phyloP scores from a whole-genome alignment of 30 jellyfish, hydroid and myxozoan species.

The Mastigias papua region DNA sequence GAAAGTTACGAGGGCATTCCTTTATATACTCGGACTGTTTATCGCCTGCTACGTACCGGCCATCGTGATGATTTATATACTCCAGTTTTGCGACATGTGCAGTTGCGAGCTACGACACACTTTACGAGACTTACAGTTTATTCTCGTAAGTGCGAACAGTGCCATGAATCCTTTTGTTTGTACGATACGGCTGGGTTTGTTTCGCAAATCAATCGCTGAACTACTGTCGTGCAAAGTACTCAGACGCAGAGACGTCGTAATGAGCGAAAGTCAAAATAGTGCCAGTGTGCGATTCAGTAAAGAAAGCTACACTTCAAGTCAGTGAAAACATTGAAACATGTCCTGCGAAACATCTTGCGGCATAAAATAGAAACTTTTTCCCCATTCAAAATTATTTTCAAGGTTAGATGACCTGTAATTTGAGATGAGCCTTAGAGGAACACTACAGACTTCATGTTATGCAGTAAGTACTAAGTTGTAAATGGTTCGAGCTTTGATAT shows the following conservation, averaged over 20 bases:
- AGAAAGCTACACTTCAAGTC: background rate
- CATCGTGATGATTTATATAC: conserved; percentile 74
- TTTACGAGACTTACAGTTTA: conserved; percentile 82
- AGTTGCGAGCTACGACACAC: conserved; percentile 76
- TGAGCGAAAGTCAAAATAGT: conserved; percentile 6
- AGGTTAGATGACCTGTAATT: too few species aligned
- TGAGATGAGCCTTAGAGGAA: too few species aligned
- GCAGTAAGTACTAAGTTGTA: too few species aligned
- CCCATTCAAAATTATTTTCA: too few species aligned
- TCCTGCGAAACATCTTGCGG: background rate
- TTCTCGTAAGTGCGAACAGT: conserved; percentile 78
- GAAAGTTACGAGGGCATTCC: conserved; percentile 81
- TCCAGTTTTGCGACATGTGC: conserved; percentile 77
- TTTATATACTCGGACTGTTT: conserved; percentile 71
- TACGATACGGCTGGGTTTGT: conserved; percentile 70
- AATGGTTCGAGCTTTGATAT: too few species aligned
- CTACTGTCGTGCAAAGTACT: conserved; percentile 19
- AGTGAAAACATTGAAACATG: background rate
- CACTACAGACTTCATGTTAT: too few species aligned
- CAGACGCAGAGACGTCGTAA: background rate
- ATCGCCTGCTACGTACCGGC: conserved; percentile 81
- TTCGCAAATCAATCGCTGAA: conserved; percentile 67
- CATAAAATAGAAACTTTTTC: too few species aligned
- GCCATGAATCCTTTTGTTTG: conserved; percentile 90
- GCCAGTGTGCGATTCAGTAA: too few species aligned